phyloP scores from a whole-genome alignment of 2,113 vertebrate species.

The Acanthisitta chloris region DNA sequence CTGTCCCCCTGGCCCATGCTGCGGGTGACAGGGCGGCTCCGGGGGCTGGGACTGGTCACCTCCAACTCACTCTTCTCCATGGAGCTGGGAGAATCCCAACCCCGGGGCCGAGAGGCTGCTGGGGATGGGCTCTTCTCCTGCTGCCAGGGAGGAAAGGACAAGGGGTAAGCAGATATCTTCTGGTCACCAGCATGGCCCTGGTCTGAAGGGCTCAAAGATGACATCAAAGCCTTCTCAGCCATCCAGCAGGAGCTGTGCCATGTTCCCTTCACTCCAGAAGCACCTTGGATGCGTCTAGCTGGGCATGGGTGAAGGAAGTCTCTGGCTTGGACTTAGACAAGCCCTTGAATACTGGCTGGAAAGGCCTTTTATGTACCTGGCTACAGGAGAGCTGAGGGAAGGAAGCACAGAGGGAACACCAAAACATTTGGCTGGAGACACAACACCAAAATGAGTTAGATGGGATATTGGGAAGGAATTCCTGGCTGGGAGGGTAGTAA shows the following conservation, averaged over 20 bases:
- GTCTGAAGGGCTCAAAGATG: no score
- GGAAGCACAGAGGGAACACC: neutral
- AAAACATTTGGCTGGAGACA: no score
- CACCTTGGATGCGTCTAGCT: neutral
- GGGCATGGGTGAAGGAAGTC: neutral
- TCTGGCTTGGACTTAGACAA: neutral
- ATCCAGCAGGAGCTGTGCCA: neutral
- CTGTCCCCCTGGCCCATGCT: conserved; percentile 84
- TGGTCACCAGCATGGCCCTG: neutral
- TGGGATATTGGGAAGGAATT: no score
- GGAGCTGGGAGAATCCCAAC: conserved; percentile 82
- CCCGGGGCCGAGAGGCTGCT: conserved; percentile 68
- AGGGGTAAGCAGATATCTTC: neutral
- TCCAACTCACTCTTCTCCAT: conserved; percentile 75
- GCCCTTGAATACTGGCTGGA: neutral
- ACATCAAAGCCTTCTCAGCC: neutral
- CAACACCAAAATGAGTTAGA: accelerated
- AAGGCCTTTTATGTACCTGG: neutral
- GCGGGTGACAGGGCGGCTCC: conserved; percentile 84
- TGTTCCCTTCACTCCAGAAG: neutral
- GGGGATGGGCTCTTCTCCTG: conserved; percentile 74
- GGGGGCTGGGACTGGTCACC: conserved; percentile 57
- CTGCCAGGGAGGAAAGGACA: conserved; percentile 24
- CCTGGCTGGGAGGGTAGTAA: no score
- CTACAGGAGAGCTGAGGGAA: neutral